Percentiles rank a stretch among this genome's conserved stretches.
Evolutionary conservation across 2,113 vertebrate species (phyloP).

Genomic region (Hippopotamus amphibius): DNA sequence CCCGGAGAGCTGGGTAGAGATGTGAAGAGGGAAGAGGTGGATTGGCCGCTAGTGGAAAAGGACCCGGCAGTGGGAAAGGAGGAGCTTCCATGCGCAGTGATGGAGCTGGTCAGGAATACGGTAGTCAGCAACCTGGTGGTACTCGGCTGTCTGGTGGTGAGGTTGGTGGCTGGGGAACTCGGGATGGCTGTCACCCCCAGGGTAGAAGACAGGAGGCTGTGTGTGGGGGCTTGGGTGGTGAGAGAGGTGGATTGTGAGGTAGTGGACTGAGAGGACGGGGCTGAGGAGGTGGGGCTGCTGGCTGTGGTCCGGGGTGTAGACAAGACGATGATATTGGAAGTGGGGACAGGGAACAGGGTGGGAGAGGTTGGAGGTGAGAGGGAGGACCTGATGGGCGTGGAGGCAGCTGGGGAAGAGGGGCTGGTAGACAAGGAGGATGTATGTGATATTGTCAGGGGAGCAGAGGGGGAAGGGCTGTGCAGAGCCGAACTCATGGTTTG

Average conservation of each 20-base stretch:
- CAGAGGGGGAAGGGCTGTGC: background rate
- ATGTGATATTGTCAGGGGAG: background rate
- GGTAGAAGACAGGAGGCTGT: background rate
- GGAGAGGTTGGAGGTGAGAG: no score
- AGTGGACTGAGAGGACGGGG: background rate
- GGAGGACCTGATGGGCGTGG: background rate
- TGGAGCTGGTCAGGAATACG: fast-evolving
- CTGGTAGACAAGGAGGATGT: background rate
- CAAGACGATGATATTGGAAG: fast-evolving
- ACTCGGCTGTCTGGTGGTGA: background rate
- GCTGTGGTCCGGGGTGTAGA: background rate
- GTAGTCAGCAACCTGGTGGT: background rate
- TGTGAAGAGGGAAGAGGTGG: fast-evolving
- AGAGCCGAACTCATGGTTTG: background rate
- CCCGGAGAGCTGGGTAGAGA: background rate
- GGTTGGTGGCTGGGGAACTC: background rate
- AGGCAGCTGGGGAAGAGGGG: fast-evolving
- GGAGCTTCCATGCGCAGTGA: fast-evolving
- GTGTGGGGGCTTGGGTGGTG: background rate
- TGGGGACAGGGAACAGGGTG: fast-evolving
- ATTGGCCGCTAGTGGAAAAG: fast-evolving
- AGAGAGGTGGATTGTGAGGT: background rate
- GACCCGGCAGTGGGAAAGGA: fast-evolving
- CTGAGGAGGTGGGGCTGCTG: fast-evolving
- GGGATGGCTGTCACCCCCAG: background rate